Percentiles rank a stretch among this genome's conserved stretches.
Evolutionary conservation across 1,140 invertebrate genomes (phyloP).

Genomic region (Brachionus calyciflorus): DNA sequence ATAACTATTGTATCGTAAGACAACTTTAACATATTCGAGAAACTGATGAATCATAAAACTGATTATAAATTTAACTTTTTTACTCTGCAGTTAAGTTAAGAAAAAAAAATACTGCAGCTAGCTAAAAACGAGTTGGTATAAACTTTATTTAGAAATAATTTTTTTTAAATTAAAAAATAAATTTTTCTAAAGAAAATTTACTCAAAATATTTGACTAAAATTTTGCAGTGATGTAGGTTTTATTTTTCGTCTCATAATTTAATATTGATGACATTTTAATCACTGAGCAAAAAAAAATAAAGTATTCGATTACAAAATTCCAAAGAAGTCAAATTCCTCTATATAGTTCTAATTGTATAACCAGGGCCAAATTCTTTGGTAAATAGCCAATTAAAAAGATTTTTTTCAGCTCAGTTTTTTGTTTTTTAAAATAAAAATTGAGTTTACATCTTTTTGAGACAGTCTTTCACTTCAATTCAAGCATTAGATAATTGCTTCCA

Average conservation of each 20-base stretch:
- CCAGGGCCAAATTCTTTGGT: conserved; percentile 45
- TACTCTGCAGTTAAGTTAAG: neutral
- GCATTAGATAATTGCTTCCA: neutral
- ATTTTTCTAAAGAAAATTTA: neutral
- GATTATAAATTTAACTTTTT: neutral
- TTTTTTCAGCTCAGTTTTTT: neutral
- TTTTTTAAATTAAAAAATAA: neutral
- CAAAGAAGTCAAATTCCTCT: conserved; percentile 47
- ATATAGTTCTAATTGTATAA: conserved; percentile 6
- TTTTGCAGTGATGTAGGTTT: conserved; percentile 32
- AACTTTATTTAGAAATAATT: no score
- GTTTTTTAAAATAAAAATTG: neutral
- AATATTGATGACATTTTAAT: conserved; percentile 2
- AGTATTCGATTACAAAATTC: neutral
- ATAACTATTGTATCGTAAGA: no score
- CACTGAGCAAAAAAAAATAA: conserved; percentile 41
- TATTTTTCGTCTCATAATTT: conserved; percentile 47
- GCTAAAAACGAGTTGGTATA: no score
- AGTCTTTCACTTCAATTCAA: neutral
- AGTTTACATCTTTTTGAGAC: conserved; percentile 1
- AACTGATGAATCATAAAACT: conserved; percentile 10
- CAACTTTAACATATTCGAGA: neutral
- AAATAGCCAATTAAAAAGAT: neutral
- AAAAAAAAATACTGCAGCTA: no score
- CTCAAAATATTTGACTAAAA: no score